Percentiles rank a stretch among this genome's conserved stretches.
phyloP scores from a whole-genome alignment of 1,140 invertebrate genomes.

The Hestina assimilis region DNA sequence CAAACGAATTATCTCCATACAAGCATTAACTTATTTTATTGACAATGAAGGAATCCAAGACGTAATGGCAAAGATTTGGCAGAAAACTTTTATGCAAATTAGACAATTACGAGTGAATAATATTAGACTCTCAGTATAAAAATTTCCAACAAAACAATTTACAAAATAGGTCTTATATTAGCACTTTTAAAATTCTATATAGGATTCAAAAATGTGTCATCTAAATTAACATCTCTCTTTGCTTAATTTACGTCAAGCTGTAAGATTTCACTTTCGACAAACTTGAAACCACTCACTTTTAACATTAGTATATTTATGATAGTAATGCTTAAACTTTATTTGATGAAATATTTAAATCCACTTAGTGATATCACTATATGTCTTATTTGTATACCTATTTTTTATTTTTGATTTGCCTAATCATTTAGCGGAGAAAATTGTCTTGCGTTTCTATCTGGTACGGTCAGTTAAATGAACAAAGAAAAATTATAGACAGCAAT shows the following conservation, averaged over 20 bases:
- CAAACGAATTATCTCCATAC: conserved; percentile 6
- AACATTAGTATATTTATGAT: conserved; percentile 9
- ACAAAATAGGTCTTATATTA: no score
- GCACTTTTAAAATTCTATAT: no score
- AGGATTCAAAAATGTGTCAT: conserved; percentile 29
- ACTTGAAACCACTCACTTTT: conserved; percentile 22
- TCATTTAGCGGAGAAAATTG: conserved; percentile 6
- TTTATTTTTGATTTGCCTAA: background rate
- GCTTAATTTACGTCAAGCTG: conserved; percentile 48
- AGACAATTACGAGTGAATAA: no score
- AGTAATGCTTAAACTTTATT: no score
- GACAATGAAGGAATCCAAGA: background rate
- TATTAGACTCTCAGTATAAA: no score
- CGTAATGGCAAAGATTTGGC: no score
- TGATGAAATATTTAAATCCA: no score
- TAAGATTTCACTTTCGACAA: conserved; percentile 63
- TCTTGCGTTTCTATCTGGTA: conserved; percentile 28
- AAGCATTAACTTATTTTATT: background rate
- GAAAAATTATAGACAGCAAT: conserved; percentile 36
- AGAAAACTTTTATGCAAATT: no score
- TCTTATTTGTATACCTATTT: background rate
- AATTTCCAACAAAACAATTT: no score
- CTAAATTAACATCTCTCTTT: conserved; percentile 37
- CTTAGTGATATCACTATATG: no score
- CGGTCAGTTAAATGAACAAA: conserved; percentile 27